Percentiles rank a stretch among this genome's conserved stretches.
Evolutionary conservation across 2,113 vertebrate genomes (phyloP).

Genomic region (Poicephalus meyeri): DNA sequence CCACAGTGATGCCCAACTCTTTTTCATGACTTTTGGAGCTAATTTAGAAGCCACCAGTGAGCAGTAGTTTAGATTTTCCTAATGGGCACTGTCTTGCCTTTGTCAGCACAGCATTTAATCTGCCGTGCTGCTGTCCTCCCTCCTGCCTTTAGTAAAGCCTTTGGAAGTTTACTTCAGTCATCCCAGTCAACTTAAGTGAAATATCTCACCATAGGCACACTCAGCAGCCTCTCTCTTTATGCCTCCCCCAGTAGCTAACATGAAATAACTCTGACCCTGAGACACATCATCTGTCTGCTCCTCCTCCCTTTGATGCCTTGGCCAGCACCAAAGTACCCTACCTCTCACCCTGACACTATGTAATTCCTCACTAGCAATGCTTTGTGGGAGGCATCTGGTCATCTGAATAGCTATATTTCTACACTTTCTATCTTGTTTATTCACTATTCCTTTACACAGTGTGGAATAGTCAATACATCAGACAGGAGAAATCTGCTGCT

Average conservation of each 20-base stretch:
- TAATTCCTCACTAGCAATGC: not conserved
- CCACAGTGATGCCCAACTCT: not conserved
- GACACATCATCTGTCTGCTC: not conserved
- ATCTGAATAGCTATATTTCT: not conserved
- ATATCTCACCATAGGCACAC: not conserved
- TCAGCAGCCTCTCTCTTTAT: not conserved
- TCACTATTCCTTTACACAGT: not conserved
- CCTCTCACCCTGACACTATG: not conserved
- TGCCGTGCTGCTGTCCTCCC: not conserved
- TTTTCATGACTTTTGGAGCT: not conserved
- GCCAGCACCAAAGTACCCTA: rapidly evolving
- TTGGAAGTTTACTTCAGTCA: not conserved
- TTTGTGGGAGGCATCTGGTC: not conserved
- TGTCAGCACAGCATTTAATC: not conserved
- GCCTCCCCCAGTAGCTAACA: rapidly evolving
- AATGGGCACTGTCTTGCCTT: not conserved
- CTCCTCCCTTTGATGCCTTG: not conserved
- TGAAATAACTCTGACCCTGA: rapidly evolving
- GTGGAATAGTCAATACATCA: not conserved
- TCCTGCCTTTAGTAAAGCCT: not conserved
- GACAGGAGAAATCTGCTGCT: not conserved
- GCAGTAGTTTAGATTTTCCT: not conserved
- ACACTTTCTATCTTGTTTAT: not conserved
- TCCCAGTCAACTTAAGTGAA: not conserved
- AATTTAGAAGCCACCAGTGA: not conserved